phyloP scores from a whole-genome alignment of 2,888 invertebrate species.

The Melanotus villosus region DNA sequence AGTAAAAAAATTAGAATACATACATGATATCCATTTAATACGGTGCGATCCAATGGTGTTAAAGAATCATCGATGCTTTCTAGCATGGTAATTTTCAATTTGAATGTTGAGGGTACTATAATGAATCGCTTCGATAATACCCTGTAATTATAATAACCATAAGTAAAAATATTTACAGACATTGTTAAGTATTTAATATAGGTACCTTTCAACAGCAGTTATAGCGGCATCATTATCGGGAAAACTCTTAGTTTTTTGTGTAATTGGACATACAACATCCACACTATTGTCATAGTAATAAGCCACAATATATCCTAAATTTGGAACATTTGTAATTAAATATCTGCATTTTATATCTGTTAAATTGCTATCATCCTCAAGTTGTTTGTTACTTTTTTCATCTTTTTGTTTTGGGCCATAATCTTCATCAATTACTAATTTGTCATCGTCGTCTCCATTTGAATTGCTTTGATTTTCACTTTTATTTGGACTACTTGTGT shows the following conservation, averaged over 20 bases:
- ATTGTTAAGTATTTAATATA: not conserved
- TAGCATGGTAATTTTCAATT: slow-evolving; percentile 57
- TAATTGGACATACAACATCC: slow-evolving; percentile 42
- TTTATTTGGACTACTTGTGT: not conserved
- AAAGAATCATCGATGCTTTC: slow-evolving; percentile 50
- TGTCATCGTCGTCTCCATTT: not conserved
- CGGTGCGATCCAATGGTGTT: slow-evolving; percentile 55
- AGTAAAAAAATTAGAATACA: slow-evolving; percentile 49
- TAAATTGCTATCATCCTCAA: not conserved
- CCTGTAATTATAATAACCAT: slow-evolving; percentile 52
- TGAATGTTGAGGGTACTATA: slow-evolving; percentile 58
- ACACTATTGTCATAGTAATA: slow-evolving; percentile 23
- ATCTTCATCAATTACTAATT: slow-evolving; percentile 6
- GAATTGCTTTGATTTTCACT: not conserved
- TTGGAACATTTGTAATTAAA: slow-evolving; percentile 42
- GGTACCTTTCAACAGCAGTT: slow-evolving; percentile 51
- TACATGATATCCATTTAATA: slow-evolving; percentile 62
- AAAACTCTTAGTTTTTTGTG: slow-evolving; percentile 36
- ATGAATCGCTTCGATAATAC: slow-evolving; percentile 52
- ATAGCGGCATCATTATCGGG: slow-evolving; percentile 35
- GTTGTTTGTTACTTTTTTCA: no score
- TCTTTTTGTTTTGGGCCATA: not conserved
- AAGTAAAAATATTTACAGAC: slow-evolving; percentile 30
- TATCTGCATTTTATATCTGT: slow-evolving; percentile 12
- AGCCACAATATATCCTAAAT: slow-evolving; percentile 47